These are phyloP conservation scores for Donacobius atricapilla DNA, from an alignment of 2,113 vertebrate species.

Conservation along the genomic window DNA sequence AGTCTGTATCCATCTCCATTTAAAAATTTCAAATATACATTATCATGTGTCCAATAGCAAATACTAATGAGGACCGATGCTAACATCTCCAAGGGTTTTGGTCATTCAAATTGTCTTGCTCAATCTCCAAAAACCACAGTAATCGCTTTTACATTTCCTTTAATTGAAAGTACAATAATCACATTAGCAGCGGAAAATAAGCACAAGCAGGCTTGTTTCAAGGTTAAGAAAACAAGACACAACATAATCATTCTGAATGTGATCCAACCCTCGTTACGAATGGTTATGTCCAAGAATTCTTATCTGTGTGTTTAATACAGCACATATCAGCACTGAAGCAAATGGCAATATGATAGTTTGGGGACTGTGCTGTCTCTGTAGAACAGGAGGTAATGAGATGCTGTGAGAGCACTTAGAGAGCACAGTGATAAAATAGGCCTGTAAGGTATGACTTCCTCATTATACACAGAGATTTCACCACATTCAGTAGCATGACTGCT, in stretches of 20 bases:
- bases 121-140: not conserved
- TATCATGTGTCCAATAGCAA: not conserved
- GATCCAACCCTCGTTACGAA: slow-evolving; percentile 36
- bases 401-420: not conserved
- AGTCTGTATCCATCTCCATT: not conserved
- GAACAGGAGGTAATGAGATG: not conserved
- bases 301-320: slow-evolving; percentile 35
- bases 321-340: slow-evolving; percentile 14
- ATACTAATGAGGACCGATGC: not conserved
- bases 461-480: not conserved
- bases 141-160: not conserved
- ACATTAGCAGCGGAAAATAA: slow-evolving; percentile 45
- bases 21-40: not conserved
- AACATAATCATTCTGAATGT: not conserved
- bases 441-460: not conserved
- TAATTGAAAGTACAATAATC: slow-evolving; percentile 48
- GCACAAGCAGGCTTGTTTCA: slow-evolving; percentile 5
- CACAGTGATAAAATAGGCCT: not conserved
- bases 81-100: not conserved
- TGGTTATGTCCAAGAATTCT: slow-evolving; percentile 28
- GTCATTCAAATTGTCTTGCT: not conserved
- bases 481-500: not conserved
- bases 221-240: not conserved
- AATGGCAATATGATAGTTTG: not conserved
- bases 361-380: not conserved